phyloP scores from a whole-genome alignment of 2,113 vertebrate genomes.

The Agelaius phoeniceus region DNA sequence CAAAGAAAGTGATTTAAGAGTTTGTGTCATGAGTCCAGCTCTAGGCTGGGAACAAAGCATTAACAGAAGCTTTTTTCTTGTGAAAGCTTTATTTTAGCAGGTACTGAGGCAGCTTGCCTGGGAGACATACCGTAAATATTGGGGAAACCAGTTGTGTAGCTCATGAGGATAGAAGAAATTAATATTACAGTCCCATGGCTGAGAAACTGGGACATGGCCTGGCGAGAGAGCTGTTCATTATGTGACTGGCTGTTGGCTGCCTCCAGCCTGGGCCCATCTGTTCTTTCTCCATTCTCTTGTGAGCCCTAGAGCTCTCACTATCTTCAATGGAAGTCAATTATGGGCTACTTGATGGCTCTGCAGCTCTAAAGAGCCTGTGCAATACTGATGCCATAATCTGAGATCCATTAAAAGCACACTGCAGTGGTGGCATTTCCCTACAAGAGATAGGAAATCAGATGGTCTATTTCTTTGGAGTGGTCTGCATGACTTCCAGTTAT shows the following conservation, averaged over 20 bases:
- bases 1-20: not conserved
- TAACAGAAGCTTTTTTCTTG: not conserved
- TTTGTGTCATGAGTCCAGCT: not conserved
- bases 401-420: not conserved
- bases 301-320: not conserved
- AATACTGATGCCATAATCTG: not conserved
- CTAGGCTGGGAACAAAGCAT: not conserved
- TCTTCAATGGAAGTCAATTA: not conserved
- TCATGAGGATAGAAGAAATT: not conserved
- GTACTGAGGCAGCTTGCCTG: not conserved
- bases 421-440: not conserved
- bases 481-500: not conserved
- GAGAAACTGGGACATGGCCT: not conserved
- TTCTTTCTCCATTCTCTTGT: not conserved
- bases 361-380: not conserved
- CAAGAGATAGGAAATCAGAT: not conserved
- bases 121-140: not conserved
- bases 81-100: not conserved
- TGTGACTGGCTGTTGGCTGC: not conserved
- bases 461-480: not conserved
- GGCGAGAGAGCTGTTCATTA: slow-evolving; percentile 1
- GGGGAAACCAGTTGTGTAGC: not conserved
- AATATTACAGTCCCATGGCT: not conserved
- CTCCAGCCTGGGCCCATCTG: not conserved
- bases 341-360: not conserved